phyloP scores from a whole-genome alignment of 2,113 vertebrate species.

The Cheirogaleus medius region DNA sequence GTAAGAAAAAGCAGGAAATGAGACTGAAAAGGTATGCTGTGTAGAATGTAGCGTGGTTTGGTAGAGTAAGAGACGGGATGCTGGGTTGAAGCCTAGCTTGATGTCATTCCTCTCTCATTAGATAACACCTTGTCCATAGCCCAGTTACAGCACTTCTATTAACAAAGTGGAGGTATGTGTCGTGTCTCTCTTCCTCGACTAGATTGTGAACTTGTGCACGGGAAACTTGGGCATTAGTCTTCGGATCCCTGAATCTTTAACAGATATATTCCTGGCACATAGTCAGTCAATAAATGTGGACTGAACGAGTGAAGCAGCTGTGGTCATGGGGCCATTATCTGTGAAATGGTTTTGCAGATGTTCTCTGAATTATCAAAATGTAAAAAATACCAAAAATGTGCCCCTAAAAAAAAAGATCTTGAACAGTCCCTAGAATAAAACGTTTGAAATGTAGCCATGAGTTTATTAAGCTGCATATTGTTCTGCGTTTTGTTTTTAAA shows the following conservation, averaged over 20 bases:
- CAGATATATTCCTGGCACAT: background rate
- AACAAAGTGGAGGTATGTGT: background rate
- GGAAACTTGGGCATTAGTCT: background rate
- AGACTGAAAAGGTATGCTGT: background rate
- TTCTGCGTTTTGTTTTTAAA: background rate
- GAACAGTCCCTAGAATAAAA: background rate
- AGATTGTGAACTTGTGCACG: background rate
- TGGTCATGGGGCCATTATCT: background rate
- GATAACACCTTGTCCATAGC: background rate
- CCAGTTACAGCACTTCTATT: background rate
- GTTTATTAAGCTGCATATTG: background rate
- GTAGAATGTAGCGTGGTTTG: background rate
- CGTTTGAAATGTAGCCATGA: background rate
- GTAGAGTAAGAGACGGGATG: background rate
- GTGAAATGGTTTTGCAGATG: background rate
- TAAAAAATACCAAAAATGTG: background rate
- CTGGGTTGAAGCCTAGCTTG: background rate
- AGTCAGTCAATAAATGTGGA: background rate
- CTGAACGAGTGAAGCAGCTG: background rate
- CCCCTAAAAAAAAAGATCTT: conserved; percentile 13
- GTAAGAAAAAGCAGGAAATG: background rate
- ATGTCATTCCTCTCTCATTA: background rate
- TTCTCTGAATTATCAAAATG: background rate
- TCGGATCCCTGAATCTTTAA: background rate
- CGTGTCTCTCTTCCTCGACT: background rate